Evolutionary conservation across 2,888 invertebrate species (phyloP), one percentile per base, ranked within the genome.

Genomic region (Tuta absoluta): DNA sequence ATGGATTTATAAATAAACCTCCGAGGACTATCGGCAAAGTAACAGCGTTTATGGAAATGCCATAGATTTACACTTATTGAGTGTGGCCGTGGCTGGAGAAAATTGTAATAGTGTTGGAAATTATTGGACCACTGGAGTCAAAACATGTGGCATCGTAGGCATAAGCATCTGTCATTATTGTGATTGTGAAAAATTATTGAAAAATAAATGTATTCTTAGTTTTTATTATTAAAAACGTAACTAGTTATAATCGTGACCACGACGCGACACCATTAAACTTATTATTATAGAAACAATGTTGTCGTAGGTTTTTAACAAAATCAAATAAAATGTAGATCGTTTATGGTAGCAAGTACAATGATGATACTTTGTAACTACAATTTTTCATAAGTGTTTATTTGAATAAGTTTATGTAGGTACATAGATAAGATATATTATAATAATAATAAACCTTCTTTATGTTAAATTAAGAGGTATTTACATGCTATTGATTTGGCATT

Each of bases 51-150:
- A 79, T 78, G 77, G 76, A 75, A 78, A 76, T 76, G 69, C 72
- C 74, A 71, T 73, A 75, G 78, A 79, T 79, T 79, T 79, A 79
- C 74, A 73, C 75, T 78, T 73, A 79, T 79, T 77, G 78, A 75
- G 61, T 24, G 45, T 17, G 60, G 33, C 33, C 33, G 33, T 33
- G 33, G 8, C 33, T 33, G 33, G 24, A 56, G 56, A 24, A 56
- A 56, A 33, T 56, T 33, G n/a, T 33, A 33, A 17, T 33, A 76
- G 75, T 75, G 72, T 70, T 69, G 71, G 38, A 59, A 37, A 17
- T 41, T 38, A 63, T 45, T 41, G 59, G 59, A 59, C 41, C 37
- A 12, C n/a, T 21, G 23, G 1, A 14, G 41, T 17, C 45, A 17
- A 45, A 45, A 45, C 45, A 45, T 45, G 45, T 45, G 17, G 33